Evolutionary conservation across 1,140 invertebrate species (phyloP), one percentile per base, ranked within the genome.

Genomic region (Pseudomyrmex concolor): DNA sequence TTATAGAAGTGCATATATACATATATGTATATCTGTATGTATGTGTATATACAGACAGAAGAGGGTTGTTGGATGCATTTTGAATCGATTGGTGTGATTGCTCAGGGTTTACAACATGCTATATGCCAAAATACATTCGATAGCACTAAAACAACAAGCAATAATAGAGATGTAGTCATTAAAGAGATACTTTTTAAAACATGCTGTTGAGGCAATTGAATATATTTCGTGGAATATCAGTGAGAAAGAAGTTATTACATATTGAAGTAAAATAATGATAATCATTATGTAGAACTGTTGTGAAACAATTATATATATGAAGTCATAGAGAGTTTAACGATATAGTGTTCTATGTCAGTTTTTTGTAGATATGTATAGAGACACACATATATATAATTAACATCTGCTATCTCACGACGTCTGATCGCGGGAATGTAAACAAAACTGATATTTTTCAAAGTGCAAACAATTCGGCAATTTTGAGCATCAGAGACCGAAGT

Each of bases 351-450:
- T 94, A 93, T 93, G 92, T 93, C 93, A 93, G 90, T 91, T 90
- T 93, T 91, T 89, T 94, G 92, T 94, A 94, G 93, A 94, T 94
- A 94, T 94, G 93, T 93, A 94, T 94, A 94, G 92, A 94, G 85
- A 92, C 13, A 34, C 13, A 34, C 34, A 34, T 34, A 34, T 34
- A 34, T 92, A 83, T 88, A 86, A 88, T 86, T 85, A 74, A 89
- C 91, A 91, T 91, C 86, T 90, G n/a, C 45, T 73, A 43, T 73
- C 71, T 25, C 2, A 15, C 59, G 17, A 78, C 2, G 12, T 45
- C 51, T 70, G 43, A 34, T 70, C 64, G 45, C 64, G 54, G 64
- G 7, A 71, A 12, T 80, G 34, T 34, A 34, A 80, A 80, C 54
- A 34, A 60, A 66, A 80, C 43, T n/a, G n/a, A 48, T 50, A 17